Base-by-base conservation (phyloP, 2,113 vertebrate genomes). In the Brachionichthys hirsutus region DNA sequence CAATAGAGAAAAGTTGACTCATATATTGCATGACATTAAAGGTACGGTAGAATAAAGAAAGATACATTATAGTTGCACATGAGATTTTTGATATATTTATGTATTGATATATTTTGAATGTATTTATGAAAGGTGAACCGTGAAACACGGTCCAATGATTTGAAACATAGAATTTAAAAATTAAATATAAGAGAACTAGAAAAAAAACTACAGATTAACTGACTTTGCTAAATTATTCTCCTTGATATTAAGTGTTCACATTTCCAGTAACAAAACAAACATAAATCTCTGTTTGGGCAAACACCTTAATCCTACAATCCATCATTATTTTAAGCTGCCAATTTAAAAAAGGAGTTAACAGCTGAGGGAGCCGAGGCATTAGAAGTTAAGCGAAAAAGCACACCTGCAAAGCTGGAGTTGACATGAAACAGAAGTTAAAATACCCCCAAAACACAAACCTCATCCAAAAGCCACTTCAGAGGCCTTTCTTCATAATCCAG, bases 351-450 rank as follows among this genome's bases (percentile, higher is more conserved):
- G 57, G 66, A 22, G 60, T 41, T 24, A 75, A 72, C 75, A 78
- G 78, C 79, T 77, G 72, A 88, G 38, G 73, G 22, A 1, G 19
- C 66, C 57, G 55, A 66, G 55, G 61, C 22, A 81, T 82, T 67
- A 82, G 67, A 57, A 64, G 75, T 44, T 48, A 42, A 51, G 46
- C 54, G 65, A 73, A 69, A 71, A 72, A 71, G 68, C 67, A 78
- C 81, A 89, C 81, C 88, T 87, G 85, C 70, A 86, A 85, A 86
- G 77, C 84, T 77, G 82, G 22, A 70, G 66, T 38, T 73, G 67
- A 81, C 80, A 79, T 82, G 62, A 84, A 80, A 85, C 57, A 81
- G 58, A 30, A 30, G 8, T 30, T 30, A 64, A 49, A 62, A 56
- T 74, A 62, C 73, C 70, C 72, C 63, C 65, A 77, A 81, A 84